phyloP scores from a whole-genome alignment of 2,797 vertebrate species.

The Poeciliopsis turneri region DNA sequence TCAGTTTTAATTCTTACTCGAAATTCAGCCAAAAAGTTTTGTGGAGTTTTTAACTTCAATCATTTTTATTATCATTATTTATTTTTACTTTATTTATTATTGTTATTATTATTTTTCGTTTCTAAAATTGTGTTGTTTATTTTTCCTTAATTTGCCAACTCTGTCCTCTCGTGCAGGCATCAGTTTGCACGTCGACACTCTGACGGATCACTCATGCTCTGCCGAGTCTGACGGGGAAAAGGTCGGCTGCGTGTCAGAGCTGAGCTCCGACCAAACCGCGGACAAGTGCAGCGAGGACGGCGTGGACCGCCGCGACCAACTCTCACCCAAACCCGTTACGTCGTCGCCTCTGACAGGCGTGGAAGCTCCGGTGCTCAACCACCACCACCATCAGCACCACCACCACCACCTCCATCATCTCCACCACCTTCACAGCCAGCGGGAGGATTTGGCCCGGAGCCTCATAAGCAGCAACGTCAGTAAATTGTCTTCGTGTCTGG shows the following conservation, averaged over 20 bases:
- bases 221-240: constrained; percentile 95
- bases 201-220: constrained; percentile 96
- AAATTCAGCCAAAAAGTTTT: background rate
- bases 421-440: constrained; percentile 80
- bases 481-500: constrained; percentile 72
- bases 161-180: constrained; percentile 80
- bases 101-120: background rate
- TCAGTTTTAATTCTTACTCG: background rate
- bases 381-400: constrained; percentile 71
- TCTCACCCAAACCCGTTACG: constrained; percentile 85
- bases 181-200: constrained; percentile 93
- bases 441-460: constrained; percentile 81
- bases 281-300: constrained; percentile 86
- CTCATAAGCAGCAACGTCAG: constrained; percentile 54
- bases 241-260: constrained; percentile 82
- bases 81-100: no score
- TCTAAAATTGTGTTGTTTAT: background rate
- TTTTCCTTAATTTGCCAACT: background rate
- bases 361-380: constrained; percentile 86
- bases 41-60: background rate
- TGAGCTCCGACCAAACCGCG: constrained; percentile 84
- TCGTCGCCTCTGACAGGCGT: constrained; percentile 90
- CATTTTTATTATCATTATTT: background rate
- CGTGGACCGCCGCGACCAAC: constrained; percentile 72
- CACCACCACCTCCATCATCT: constrained; percentile 71